These are phyloP conservation scores for Ptilonorhynchus violaceus DNA, from an alignment of 2,113 vertebrate species.

Conservation along the genomic window DNA sequence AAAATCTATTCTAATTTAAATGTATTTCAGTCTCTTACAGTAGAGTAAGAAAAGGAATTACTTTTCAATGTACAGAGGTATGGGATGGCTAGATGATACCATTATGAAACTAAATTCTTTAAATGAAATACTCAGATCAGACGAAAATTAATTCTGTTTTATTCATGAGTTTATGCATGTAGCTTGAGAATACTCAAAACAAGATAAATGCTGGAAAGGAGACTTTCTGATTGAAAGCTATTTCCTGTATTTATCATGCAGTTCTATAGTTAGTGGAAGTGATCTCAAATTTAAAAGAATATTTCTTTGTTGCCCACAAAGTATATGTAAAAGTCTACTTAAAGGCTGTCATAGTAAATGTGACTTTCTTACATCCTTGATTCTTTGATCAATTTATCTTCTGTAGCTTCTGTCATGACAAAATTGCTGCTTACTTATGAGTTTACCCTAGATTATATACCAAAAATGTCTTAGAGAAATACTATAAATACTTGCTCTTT, in stretches of 20 bases:
- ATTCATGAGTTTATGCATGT: neutral
- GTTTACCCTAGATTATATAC: neutral
- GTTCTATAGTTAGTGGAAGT: neutral
- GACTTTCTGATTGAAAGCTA: neutral
- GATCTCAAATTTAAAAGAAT: neutral
- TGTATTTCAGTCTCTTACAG: neutral
- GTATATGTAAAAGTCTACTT: neutral
- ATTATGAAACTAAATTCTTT: conserved; percentile 27
- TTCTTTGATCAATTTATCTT: neutral
- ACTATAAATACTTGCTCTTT: neutral
- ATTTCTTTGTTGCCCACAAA: neutral
- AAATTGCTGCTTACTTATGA: neutral
- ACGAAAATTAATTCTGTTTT: conserved; percentile 26
- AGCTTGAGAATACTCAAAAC: neutral
- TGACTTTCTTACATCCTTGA: neutral
- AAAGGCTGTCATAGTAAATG: neutral
- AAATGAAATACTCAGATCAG: conserved; percentile 4
- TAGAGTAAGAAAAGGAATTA: conserved; percentile 37
- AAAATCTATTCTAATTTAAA: conserved; percentile 52
- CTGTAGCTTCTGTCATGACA: neutral
- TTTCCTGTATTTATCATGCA: neutral
- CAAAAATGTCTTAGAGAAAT: neutral
- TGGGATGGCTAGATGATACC: neutral
- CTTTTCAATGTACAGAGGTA: neutral
- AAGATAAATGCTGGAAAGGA: neutral